Base-by-base conservation (phyloP, 1,140 invertebrate species). In the Calliphora vicina region DNA sequence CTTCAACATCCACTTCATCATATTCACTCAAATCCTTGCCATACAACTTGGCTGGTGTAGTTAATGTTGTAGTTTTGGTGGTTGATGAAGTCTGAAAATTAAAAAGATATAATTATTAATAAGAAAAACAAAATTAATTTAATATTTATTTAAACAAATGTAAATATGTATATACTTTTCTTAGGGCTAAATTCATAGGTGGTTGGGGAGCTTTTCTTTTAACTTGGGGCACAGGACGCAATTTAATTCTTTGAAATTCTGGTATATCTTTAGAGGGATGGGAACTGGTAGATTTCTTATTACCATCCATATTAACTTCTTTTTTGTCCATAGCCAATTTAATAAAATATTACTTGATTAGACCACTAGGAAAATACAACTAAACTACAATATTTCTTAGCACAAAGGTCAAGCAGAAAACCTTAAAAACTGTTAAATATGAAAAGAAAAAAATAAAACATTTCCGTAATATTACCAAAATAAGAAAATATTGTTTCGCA, bases 1-100 rank as follows among this genome's bases (percentile, higher is more conserved):
- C 96, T 91, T 99, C 99, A 83, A 99, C 96, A 91, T 99, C 98
- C 87, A 99, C 94, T 91, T 99, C 97, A 89, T 98, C 97, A 90
- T 98, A 99, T 85, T 96, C 95, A 86, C 96, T 96, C 85, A 99
- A 91, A 91, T 99, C 97, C 91, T 97, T 97, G 85, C 97, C 97
- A 91, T 97, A 98, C 84, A 98, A 91, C 91, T 97, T 97, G 84
- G 95, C 95, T 86, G 95, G 94, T 84, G 95, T 96, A 91, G 96
- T 97, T 93, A 96, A 96, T 89, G 95, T 96, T 73, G 95, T 96
- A 87, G 95, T 96, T 90, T 95, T 97, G 85, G 95, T 96, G 84
- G 94, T 95, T 85, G 96, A 95, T 86, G 96, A 90, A 89, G 95
- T 96, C 96, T 97, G 93, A 78, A 94, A 93, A 91, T 84, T 86